Base-by-base conservation (phyloP, 2,797 vertebrate species). In the Sebastes iracundus region DNA sequence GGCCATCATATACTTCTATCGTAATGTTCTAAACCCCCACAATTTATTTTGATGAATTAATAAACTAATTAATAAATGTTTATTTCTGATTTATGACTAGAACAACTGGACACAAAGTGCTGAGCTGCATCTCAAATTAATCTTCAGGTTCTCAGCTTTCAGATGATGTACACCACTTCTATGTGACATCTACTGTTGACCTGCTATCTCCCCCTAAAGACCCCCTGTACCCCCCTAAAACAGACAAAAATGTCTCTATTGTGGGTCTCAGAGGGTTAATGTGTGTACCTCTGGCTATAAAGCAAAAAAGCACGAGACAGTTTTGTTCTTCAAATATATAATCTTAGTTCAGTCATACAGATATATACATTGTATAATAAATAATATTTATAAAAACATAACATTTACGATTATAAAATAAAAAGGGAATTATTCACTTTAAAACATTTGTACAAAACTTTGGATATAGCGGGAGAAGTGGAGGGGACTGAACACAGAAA, bases 351-450 rank as follows among this genome's bases (percentile, higher is more conserved):
- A 97, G 97, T 97, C 97, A 95, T 96, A 97, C 96, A 98, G 96
- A 96, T 98, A 98, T 99, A 98, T 98, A 99, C 98, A 98, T 97
- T 96, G 96, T 97, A 97, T 98, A 99, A 99, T 99, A 99, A 99
- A 99, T 99, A 99, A 99, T 97, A 97, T 97, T 97, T 97, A 98
- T 99, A 99, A 99, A 99, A 99, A 99, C 97, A 97, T 97, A 96
- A 95, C 95, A 96, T 96, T 97, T 98, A 96, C 97, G 97, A 97
- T 97, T 98, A 98, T 98, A 99, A 98, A 98, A 98, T 97, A 96
- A 97, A 97, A 97, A 96, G 96, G 96, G 95, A 96, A 96, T 97
- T 95, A 95, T 97, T 97, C 97, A 97, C 97, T 96, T 97, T 96
- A 97, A 96, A 96, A 95, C 96, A 93, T 97, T 98, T 98, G 96